phyloP scores from a whole-genome alignment of 1,140 invertebrate species.

The Cotesia vestalis region DNA sequence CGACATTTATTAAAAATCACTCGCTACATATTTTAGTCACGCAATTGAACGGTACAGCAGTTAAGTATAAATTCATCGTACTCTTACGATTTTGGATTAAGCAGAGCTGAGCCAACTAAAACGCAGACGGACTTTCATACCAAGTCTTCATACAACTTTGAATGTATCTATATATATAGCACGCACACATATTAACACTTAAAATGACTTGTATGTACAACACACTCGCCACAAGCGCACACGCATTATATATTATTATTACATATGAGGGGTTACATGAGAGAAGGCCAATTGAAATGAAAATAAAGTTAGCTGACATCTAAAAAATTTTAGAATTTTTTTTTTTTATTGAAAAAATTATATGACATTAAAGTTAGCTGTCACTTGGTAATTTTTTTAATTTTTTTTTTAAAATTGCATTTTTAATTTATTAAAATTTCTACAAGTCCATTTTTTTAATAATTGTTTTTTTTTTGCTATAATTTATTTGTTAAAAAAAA shows the following conservation, averaged over 20 bases:
- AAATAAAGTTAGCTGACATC: too few species aligned
- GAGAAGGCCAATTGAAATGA: slow-evolving; percentile 31
- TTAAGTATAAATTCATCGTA: background rate
- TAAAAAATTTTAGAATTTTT: too few species aligned
- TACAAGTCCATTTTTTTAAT: too few species aligned
- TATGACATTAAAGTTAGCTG: too few species aligned
- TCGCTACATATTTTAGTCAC: slow-evolving; percentile 26
- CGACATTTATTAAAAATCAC: too few species aligned
- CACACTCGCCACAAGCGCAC: background rate
- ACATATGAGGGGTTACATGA: slow-evolving; percentile 21
- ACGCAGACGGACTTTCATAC: background rate
- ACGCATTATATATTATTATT: slow-evolving; percentile 9
- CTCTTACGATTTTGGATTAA: background rate
- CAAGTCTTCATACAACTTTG: background rate
- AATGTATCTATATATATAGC: background rate
- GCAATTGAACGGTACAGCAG: slow-evolving; percentile 6
- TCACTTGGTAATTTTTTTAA: too few species aligned
- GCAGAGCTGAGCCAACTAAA: slow-evolving; percentile 1
- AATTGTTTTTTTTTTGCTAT: too few species aligned
- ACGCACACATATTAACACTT: background rate
- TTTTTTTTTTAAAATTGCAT: too few species aligned
- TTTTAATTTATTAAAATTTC: too few species aligned
- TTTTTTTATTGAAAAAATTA: too few species aligned
- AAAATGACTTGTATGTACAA: background rate
- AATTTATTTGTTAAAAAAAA: too few species aligned